phyloP scores from a whole-genome alignment of 1,140 invertebrate species.

The Coenobita brevimanus region DNA sequence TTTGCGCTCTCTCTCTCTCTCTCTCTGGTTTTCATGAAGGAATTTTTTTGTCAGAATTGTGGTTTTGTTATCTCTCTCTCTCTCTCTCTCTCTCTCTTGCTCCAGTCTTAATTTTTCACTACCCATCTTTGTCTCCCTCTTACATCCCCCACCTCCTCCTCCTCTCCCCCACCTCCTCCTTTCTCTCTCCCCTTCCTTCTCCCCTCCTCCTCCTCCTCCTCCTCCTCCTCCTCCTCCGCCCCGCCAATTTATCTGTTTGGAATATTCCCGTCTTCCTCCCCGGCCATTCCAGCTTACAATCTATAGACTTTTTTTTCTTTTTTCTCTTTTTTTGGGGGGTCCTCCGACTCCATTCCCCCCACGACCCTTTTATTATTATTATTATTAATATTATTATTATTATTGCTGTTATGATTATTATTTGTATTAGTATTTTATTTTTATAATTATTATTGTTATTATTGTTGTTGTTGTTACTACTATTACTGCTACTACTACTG shows the following conservation, averaged over 20 bases:
- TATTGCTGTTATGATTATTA: too few species aligned
- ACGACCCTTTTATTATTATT: too few species aligned
- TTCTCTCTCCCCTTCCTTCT: not conserved
- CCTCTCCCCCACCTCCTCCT: not conserved
- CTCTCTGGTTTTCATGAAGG: too few species aligned
- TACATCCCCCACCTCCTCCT: not conserved
- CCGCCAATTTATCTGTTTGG: conserved; percentile 57
- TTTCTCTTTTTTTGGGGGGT: conserved; percentile 34
- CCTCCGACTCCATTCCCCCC: too few species aligned
- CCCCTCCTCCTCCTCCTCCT: not conserved
- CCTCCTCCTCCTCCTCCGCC: not conserved
- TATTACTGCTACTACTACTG: too few species aligned
- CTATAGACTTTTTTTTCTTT: conserved; percentile 41
- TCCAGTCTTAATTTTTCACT: not conserved
- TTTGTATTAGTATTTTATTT: too few species aligned
- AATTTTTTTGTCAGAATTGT: too few species aligned
- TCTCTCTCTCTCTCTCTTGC: not conserved
- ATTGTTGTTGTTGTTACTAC: too few species aligned
- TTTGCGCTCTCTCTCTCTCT: not conserved
- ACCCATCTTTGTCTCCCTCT: not conserved
- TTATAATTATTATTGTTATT: too few species aligned
- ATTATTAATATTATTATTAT: too few species aligned
- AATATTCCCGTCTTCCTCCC: conserved; percentile 33
- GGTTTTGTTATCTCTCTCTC: too few species aligned
- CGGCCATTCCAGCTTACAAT: conserved; percentile 44